A percentile compares a stretch with the other conserved stretches of the same genome.
These are phyloP conservation scores for Anthophora plumipes DNA, from an alignment of 2,888 invertebrate genomes.

Conservation along the genomic window DNA sequence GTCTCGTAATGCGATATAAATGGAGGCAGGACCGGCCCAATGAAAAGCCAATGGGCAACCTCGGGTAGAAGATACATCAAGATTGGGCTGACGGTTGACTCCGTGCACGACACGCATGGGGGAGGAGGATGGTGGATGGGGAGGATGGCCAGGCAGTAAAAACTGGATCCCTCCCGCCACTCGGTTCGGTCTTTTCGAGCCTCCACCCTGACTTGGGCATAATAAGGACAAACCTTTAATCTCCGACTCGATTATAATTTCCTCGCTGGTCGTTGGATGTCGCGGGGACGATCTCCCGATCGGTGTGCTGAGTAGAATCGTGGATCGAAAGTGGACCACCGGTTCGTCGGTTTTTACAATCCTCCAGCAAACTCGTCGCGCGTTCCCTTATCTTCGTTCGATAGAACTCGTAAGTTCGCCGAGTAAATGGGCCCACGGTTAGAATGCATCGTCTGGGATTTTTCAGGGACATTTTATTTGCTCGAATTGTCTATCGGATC, in stretches of 20 bases:
- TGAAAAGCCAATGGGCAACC: slow-evolving; percentile 76
- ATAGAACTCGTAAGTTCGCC: slow-evolving; percentile 43
- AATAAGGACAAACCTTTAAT: slow-evolving; percentile 82
- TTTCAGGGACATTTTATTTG: neutral
- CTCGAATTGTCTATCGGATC: neutral
- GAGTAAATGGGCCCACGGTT: slow-evolving; percentile 26
- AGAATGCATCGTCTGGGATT: slow-evolving; percentile 4
- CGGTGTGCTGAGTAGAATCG: slow-evolving; percentile 45
- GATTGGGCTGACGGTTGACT: slow-evolving; percentile 83
- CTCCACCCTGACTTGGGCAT: slow-evolving; percentile 71
- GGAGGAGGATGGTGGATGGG: slow-evolving; percentile 13
- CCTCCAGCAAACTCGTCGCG: slow-evolving; percentile 4
- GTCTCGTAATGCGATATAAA: slow-evolving; percentile 81
- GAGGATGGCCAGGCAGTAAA: slow-evolving; percentile 72
- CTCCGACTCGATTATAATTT: slow-evolving; percentile 81
- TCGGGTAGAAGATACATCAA: slow-evolving; percentile 81
- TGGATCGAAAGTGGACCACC: slow-evolving; percentile 77
- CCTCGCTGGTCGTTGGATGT: slow-evolving; percentile 68
- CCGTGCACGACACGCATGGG: slow-evolving; percentile 66
- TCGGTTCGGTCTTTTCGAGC: slow-evolving; percentile 69
- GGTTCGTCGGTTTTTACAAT: slow-evolving; percentile 68
- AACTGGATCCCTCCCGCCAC: slow-evolving; percentile 81
- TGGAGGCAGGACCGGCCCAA: slow-evolving; percentile 76
- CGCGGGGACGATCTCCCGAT: slow-evolving; percentile 48
- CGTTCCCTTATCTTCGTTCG: slow-evolving; percentile 47